These are phyloP conservation scores for Daktulosphaira vitifoliae DNA, from an alignment of 1,140 invertebrate species.

Conservation along the genomic window DNA sequence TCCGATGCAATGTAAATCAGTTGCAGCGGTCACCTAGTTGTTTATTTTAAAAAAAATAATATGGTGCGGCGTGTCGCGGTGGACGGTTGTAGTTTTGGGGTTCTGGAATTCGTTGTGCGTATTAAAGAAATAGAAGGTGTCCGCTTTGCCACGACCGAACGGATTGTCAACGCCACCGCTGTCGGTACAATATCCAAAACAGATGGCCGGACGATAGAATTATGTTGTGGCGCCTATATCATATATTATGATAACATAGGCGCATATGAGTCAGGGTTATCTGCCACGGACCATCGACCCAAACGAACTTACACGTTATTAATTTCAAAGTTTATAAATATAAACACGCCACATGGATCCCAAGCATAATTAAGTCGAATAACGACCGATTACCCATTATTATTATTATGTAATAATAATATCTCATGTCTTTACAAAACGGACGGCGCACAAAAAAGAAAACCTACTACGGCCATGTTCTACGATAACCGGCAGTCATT, in stretches of 20 bases:
- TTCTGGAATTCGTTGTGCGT: constrained; percentile 26
- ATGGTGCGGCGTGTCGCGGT: neutral
- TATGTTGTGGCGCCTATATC: constrained; percentile 14
- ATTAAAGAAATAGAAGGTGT: constrained; percentile 11
- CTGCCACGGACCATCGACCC: constrained; percentile 21
- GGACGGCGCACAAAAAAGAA: no score
- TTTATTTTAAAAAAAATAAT: constrained; percentile 17
- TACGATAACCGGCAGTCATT: no score
- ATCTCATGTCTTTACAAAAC: no score
- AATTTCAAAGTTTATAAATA: constrained; percentile 31
- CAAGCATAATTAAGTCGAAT: no score
- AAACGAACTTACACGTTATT: constrained; percentile 25
- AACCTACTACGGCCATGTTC: no score
- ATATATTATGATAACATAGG: neutral
- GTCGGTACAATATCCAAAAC: constrained; percentile 7
- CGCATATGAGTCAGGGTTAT: constrained; percentile 4
- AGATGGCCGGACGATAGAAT: constrained; percentile 14
- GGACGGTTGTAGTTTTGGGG: neutral
- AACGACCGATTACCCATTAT: no score
- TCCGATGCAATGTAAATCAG: no score
- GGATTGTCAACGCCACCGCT: constrained; percentile 30
- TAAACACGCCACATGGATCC: constrained; percentile 17
- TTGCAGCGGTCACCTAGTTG: neutral
- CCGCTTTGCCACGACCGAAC: constrained; percentile 17
- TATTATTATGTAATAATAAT: no score